Evolutionary conservation across 2,113 vertebrate species (phyloP), one percentile per base, ranked within the genome.

Genomic region (Bujurquina vittata): DNA sequence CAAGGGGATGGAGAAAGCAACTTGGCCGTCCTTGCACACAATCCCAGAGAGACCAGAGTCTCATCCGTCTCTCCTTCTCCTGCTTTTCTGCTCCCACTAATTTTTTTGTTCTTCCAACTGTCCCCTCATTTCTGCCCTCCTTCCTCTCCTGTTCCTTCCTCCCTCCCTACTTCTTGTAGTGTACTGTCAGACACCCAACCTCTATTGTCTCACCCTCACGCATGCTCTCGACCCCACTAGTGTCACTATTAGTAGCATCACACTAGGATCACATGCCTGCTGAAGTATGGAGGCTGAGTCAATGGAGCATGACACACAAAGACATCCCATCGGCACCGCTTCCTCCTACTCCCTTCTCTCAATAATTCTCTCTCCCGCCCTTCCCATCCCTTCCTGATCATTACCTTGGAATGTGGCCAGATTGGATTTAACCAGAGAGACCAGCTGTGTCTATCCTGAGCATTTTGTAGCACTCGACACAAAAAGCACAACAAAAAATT

Each of bases 11-110:
- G 77, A 79, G 81, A 79, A 78, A 89, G 90, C 95, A 96, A 95
- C 96, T 96, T 96, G 94, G 96, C 96, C 90, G 97, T 96, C 97
- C 97, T 98, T 98, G 96, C 93, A 91, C 90, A 96, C 94, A 96
- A 96, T 92, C 76, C 94, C 92, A 61, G 75, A 73, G 92, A 91
- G 93, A 92, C 88, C 75, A 14, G 81, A 58, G 89, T 91, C 90
- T 85, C 94, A 92, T 92, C 90, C 81, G 61, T 90, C 87, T 93
- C 85, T 85, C 81, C 84, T 67, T 67, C 40, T 83, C 87, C 77
- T 75, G 69, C 85, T 75, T 49, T 80, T 81, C 54, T 72, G 75
- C 83, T 76, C 86, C 60, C 2, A 35, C 14, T 73, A 12, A 22
- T 80, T 86, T 55, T 74, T 83, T 84, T 76, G 23, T 80, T 80